Conservation (phyloP, 2,113 vertebrate species). For the Antennarius striatus region DNA sequence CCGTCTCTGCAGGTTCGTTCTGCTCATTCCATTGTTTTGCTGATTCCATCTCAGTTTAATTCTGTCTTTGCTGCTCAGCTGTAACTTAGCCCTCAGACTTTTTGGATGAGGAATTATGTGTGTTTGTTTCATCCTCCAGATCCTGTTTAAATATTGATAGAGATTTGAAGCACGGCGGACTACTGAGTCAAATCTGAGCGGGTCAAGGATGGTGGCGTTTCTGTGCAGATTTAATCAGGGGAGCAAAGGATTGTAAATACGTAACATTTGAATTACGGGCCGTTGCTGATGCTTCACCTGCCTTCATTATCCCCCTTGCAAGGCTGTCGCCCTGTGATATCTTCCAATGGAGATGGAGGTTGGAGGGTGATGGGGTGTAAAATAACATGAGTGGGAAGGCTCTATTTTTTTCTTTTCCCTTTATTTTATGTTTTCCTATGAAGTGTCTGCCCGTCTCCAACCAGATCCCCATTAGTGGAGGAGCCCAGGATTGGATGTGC, state of each 20-base stretch:
- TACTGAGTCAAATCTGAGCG: conserved; percentile 68
- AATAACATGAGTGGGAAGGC: conserved; percentile 78
- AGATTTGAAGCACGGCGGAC: conserved; percentile 60
- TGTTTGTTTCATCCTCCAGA: conserved; percentile 61
- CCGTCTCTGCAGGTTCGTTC: conserved; percentile 38
- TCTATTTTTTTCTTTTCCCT: conserved; percentile 7
- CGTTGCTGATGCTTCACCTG: conserved; percentile 33
- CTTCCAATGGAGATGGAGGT: conserved; percentile 82
- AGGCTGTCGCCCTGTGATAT: conserved; percentile 78
- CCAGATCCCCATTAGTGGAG: conserved; percentile 83
- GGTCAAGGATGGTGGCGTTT: conserved; percentile 67
- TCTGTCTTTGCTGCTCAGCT: conserved; percentile 50
- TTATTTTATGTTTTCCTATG: conserved; percentile 26
- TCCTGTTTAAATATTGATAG: conserved; percentile 81
- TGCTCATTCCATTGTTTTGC: conserved; percentile 57
- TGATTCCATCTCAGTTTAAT: conserved; percentile 60
- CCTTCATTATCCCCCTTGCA: conserved; percentile 61
- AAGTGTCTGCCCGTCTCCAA: conserved; percentile 58
- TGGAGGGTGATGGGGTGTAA: conserved; percentile 83
- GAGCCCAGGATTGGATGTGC: conserved; percentile 84
- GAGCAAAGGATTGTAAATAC: conserved; percentile 63
- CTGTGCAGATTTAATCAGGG: conserved; percentile 62
- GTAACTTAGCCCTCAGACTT: conserved; percentile 60
- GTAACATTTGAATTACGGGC: conserved; percentile 31
- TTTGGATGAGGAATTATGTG: conserved; percentile 18